phyloP scores from a whole-genome alignment of 2,113 vertebrate genomes.

The Felis catus region DNA sequence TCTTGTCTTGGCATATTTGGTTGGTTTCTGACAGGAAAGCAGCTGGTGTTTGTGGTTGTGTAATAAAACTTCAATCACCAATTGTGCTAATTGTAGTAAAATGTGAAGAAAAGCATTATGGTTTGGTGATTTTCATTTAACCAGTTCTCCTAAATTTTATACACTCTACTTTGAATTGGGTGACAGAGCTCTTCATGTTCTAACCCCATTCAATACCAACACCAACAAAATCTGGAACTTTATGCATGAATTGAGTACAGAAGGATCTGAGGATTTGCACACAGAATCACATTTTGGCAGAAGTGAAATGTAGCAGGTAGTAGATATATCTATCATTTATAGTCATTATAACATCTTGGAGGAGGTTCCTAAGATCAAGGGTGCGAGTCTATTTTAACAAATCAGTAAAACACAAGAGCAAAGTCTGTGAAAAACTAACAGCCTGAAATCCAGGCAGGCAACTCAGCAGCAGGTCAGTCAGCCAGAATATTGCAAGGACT shows the following conservation, averaged over 20 bases:
- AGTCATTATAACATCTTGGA: background rate
- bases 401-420: background rate
- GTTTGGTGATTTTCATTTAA: slow-evolving; percentile 31
- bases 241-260: background rate
- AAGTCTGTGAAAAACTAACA: background rate
- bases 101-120: slow-evolving; percentile 43
- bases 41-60: slow-evolving; percentile 66
- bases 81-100: slow-evolving; percentile 52
- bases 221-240: background rate
- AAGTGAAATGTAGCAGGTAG: background rate
- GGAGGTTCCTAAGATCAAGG: background rate
- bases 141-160: background rate
- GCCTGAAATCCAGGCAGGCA: background rate
- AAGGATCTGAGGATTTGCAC: background rate
- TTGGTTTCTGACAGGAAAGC: slow-evolving; percentile 62
- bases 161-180: background rate
- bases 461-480: background rate
- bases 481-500: background rate
- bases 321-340: background rate
- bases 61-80: slow-evolving; percentile 57
- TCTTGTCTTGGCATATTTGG: slow-evolving; percentile 46
- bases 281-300: background rate
- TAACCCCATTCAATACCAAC: background rate
- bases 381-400: background rate
- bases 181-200: background rate